Evolutionary conservation across 2,797 vertebrate genomes (phyloP).

Genomic region (Acanthornis magna): DNA sequence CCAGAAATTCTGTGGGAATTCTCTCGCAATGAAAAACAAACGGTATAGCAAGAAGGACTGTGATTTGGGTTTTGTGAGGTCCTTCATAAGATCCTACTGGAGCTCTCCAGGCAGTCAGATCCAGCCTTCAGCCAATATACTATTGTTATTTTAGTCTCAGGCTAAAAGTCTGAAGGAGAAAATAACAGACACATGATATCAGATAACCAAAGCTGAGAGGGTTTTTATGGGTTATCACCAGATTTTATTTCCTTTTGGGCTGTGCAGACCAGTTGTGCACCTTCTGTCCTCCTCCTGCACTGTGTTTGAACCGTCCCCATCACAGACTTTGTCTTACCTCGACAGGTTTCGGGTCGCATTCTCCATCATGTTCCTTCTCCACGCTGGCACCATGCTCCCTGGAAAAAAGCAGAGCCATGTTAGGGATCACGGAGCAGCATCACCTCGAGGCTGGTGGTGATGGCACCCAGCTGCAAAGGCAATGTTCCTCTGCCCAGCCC

Average conservation of each 20-base stretch:
- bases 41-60: not conserved
- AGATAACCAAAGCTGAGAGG: not conserved
- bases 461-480: not conserved
- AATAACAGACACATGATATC: not conserved
- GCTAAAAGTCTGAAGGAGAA: not conserved
- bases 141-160: not conserved
- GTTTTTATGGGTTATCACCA: not conserved
- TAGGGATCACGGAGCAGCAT: not conserved
- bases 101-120: not conserved
- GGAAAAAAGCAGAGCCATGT: not conserved
- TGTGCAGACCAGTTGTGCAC: not conserved
- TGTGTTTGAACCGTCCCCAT: not conserved
- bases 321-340: not conserved
- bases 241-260: not conserved
- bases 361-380: slow-evolving; percentile 19
- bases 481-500: not conserved
- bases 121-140: not conserved
- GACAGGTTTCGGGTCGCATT: not conserved
- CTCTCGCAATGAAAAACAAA: not conserved
- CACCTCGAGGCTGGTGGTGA: fast-evolving
- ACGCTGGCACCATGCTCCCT: not conserved
- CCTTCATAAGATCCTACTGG: not conserved
- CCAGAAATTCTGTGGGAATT: not conserved
- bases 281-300: fast-evolving
- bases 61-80: not conserved